phyloP scores from a whole-genome alignment of 2,888 invertebrate genomes.

The Sialis lutaria region DNA sequence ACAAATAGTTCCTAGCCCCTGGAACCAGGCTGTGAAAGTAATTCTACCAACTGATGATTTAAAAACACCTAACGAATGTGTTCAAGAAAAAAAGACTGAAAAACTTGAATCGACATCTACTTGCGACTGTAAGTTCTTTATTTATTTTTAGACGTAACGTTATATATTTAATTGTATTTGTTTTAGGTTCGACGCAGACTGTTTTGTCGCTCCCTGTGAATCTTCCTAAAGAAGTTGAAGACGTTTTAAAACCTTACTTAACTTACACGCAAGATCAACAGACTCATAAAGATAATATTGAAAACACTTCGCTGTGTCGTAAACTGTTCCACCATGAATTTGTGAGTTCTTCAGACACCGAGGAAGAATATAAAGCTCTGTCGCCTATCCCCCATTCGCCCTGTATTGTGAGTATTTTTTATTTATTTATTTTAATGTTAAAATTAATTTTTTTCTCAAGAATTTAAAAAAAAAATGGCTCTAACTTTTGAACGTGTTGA shows the following conservation, averaged over 20 bases:
- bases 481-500: background rate
- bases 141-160: background rate
- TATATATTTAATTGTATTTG: conserved; percentile 3
- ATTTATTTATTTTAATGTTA: background rate
- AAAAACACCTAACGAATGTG: background rate
- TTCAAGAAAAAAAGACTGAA: background rate
- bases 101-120: no score
- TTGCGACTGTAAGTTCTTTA: background rate
- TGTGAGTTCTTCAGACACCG: background rate
- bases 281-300: background rate
- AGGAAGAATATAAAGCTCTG: background rate
- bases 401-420: background rate
- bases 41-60: conserved; percentile 6
- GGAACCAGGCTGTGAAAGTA: conserved; percentile 11
- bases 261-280: conserved; percentile 30
- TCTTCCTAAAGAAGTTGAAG: conserved; percentile 42
- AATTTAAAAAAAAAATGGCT: background rate
- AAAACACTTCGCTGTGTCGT: conserved; percentile 17
- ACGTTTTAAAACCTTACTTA: conserved; percentile 40
- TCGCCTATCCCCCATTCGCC: background rate
- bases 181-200: conserved; percentile 45
- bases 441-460: background rate
- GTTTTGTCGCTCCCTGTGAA: conserved; percentile 41
- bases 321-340: conserved; percentile 17
- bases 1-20: conserved; percentile 25